Evolutionary conservation across 2,888 invertebrate species (phyloP).

Genomic region (Drosophila paracracens): DNA sequence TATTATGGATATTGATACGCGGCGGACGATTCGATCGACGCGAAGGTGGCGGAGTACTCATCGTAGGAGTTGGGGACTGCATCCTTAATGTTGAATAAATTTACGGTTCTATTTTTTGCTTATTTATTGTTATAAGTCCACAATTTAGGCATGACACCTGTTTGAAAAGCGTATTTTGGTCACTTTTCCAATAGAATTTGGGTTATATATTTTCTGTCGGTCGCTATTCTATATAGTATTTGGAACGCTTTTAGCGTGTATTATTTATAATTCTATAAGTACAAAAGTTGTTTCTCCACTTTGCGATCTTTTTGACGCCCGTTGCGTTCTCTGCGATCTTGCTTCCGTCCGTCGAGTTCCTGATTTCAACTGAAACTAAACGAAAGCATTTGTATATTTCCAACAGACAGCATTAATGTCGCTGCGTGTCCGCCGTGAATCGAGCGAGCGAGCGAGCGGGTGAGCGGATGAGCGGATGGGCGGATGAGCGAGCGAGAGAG

Average conservation of each 20-base stretch:
- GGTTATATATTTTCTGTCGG: neutral
- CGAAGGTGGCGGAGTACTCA: slow-evolving; percentile 65
- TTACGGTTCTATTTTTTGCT: neutral
- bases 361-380: slow-evolving; percentile 79
- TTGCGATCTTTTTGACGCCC: slow-evolving; percentile 36
- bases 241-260: slow-evolving; percentile 13
- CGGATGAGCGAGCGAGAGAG: slow-evolving; percentile 21
- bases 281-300: slow-evolving; percentile 22
- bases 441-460: slow-evolving; percentile 17
- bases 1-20: slow-evolving; percentile 80
- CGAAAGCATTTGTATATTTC: slow-evolving; percentile 38
- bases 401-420: slow-evolving; percentile 44
- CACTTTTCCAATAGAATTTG: slow-evolving; percentile 3
- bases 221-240: slow-evolving; percentile 16
- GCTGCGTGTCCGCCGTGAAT: slow-evolving; percentile 39
- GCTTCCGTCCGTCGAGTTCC: slow-evolving; percentile 77
- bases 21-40: slow-evolving; percentile 81
- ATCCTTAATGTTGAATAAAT: slow-evolving; percentile 5
- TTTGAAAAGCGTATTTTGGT: neutral
- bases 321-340: slow-evolving; percentile 20
- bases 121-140: neutral
- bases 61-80: slow-evolving; percentile 42
- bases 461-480: slow-evolving; percentile 7
- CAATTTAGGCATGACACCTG: slow-evolving; percentile 10
- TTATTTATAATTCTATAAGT: slow-evolving; percentile 34